Percentiles rank a stretch among this genome's conserved stretches.
Conservation (phyloP, 2,797 vertebrate genomes). For the Brotula barbata region DNA sequence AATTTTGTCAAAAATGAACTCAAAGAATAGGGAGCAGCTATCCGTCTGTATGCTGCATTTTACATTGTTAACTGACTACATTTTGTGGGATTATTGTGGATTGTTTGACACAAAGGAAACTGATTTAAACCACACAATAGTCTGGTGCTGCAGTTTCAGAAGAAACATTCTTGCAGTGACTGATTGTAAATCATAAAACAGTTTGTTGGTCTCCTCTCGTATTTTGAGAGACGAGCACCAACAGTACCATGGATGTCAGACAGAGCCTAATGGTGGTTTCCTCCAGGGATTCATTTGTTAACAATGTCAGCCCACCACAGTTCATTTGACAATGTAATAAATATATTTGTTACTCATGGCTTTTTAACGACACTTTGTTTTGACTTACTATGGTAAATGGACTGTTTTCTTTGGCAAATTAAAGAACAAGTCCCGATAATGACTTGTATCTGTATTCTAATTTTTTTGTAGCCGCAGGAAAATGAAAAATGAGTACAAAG, state of each 20-base stretch:
- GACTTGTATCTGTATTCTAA: constrained; percentile 25
- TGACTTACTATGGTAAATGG: constrained; percentile 20
- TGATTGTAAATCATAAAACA: no score
- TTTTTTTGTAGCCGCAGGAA: constrained; percentile 23
- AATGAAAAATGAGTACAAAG: constrained; percentile 14
- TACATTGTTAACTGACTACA: no score
- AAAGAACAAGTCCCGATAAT: constrained; percentile 19
- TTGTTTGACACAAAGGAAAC: no score
- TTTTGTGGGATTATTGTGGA: no score
- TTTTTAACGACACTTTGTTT: constrained; percentile 21
- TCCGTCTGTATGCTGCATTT: no score
- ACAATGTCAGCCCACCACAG: constrained; percentile 6
- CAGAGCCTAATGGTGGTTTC: constrained; percentile 11
- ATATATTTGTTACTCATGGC: constrained; percentile 10
- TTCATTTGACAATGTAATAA: constrained; percentile 31
- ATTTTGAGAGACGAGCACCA: constrained; percentile 1
- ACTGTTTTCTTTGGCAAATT: constrained; percentile 7
- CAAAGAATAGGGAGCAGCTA: no score
- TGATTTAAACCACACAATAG: no score
- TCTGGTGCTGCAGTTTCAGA: no score
- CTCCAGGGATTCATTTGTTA: constrained; percentile 21
- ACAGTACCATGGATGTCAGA: neutral
- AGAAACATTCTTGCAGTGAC: no score
- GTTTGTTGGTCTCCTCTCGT: no score
- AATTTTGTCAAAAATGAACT: no score